Evolutionary conservation across 2,113 vertebrate genomes (phyloP).

Genomic region (Pelobates fuscus): DNA sequence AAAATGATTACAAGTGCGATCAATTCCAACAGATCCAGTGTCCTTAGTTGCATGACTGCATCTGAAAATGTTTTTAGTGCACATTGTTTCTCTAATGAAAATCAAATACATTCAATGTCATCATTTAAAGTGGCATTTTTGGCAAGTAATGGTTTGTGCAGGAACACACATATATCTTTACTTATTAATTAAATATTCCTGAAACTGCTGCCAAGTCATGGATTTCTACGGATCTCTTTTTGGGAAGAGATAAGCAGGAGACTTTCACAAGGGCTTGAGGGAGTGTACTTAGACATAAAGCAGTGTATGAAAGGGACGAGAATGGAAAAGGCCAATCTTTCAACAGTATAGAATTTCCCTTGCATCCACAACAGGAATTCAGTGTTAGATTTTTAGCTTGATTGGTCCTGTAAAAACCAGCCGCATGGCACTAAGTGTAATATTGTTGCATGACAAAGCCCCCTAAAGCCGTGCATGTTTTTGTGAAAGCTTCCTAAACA

Average conservation of each 20-base stretch:
- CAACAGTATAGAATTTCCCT: slow-evolving; percentile 10
- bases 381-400: slow-evolving; percentile 58
- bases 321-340: background rate
- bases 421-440: slow-evolving; percentile 66
- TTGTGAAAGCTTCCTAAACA: slow-evolving; percentile 70
- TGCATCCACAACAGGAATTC: slow-evolving; percentile 16
- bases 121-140: no score
- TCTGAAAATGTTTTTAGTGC: no score
- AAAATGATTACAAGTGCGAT: no score
- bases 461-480: slow-evolving; percentile 66
- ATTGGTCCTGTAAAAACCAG: slow-evolving; percentile 59
- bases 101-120: no score
- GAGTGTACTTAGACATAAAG: background rate
- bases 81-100: no score
- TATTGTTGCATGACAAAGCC: slow-evolving; percentile 71
- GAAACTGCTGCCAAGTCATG: no score
- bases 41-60: no score
- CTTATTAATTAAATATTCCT: no score
- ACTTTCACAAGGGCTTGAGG: background rate
- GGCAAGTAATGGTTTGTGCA: no score
- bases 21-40: no score
- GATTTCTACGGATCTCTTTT: no score
- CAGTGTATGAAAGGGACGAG: background rate
- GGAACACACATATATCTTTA: no score
- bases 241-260: background rate